Percentiles rank a stretch among this genome's conserved stretches.
phyloP scores from a whole-genome alignment of 2,797 vertebrate genomes.

The Sebastes nivosus region DNA sequence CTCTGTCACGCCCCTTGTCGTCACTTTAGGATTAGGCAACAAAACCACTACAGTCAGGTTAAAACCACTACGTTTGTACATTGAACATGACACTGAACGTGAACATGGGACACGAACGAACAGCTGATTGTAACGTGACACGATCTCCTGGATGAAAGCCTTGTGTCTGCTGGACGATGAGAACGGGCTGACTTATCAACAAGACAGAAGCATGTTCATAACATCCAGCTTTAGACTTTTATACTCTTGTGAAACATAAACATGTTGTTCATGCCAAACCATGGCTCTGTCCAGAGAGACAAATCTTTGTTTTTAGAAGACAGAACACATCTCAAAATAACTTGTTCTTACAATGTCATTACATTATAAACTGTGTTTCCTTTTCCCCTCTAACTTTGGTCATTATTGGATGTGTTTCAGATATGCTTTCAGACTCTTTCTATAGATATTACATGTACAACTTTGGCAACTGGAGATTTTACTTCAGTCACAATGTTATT shows the following conservation, averaged over 20 bases:
- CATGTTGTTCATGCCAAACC: neutral
- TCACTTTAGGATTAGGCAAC: too few relatives aligned
- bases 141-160: too few relatives aligned
- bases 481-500: neutral
- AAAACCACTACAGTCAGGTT: too few relatives aligned
- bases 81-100: too few relatives aligned
- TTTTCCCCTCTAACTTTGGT: neutral
- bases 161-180: too few relatives aligned
- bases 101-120: too few relatives aligned
- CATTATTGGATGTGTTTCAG: neutral
- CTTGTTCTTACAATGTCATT: neutral
- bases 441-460: neutral
- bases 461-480: rapidly evolving
- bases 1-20: too few relatives aligned
- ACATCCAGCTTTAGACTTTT: neutral
- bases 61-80: too few relatives aligned
- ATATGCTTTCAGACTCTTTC: neutral
- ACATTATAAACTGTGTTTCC: neutral
- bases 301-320: neutral
- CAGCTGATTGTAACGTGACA: too few relatives aligned
- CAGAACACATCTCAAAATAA: neutral
- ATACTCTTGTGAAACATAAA: neutral
- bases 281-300: neutral
- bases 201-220: neutral
- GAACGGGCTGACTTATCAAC: too few relatives aligned